Evolutionary conservation across 2,888 invertebrate genomes (phyloP).

Genomic region (Liposcelis brunnea): DNA sequence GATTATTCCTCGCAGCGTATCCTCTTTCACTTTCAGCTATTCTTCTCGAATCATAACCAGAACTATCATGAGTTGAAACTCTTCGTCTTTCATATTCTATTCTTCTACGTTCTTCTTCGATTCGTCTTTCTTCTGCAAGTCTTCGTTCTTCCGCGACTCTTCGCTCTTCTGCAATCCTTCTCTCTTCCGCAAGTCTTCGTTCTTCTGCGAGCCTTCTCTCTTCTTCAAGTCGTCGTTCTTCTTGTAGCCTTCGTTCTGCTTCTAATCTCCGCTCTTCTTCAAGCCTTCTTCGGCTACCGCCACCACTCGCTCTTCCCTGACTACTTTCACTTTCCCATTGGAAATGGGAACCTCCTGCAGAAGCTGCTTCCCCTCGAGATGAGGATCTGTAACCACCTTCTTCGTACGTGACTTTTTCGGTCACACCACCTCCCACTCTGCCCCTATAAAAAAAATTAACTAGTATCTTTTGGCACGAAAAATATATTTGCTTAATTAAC

Average conservation of each 20-base stretch:
- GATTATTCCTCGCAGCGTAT: not conserved
- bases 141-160: conserved; percentile 13
- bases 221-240: conserved; percentile 12
- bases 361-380: conserved; percentile 1
- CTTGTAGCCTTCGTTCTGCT: conserved; percentile 15
- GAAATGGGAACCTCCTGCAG: conserved; percentile 10
- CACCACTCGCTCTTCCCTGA: conserved; percentile 11
- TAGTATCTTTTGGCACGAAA: no score
- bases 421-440: not conserved
- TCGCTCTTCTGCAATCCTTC: conserved; percentile 14
- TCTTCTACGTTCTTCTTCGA: conserved; percentile 14
- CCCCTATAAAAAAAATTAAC: not conserved
- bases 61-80: conserved; percentile 6
- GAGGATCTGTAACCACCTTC: not conserved
- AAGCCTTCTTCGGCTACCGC: not conserved
- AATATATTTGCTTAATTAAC: no score
- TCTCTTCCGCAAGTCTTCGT: conserved; percentile 15
- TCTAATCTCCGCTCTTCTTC: conserved; percentile 16
- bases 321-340: conserved; percentile 12
- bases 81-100: conserved; percentile 7
- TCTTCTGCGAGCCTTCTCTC: conserved; percentile 5
- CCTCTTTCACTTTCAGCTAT: conserved; percentile 10
- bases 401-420: conserved; percentile 5
- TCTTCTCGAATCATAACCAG: conserved; percentile 10
- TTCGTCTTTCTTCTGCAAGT: conserved; percentile 15